phyloP scores from a whole-genome alignment of 2,888 invertebrate genomes.

The Dryobotodes eremita region DNA sequence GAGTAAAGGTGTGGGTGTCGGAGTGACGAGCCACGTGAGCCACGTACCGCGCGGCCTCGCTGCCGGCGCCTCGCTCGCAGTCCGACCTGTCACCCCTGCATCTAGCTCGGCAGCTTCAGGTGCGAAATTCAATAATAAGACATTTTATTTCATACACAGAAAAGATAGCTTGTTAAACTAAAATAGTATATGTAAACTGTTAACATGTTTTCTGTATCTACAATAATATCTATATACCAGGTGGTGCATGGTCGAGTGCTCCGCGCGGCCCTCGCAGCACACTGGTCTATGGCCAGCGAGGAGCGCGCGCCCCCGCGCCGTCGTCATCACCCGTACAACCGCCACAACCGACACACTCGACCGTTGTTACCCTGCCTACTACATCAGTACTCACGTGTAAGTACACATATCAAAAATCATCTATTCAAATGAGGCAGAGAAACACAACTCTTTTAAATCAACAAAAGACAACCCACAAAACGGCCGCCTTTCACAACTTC shows the following conservation, averaged over 20 bases:
- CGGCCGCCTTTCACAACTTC: neutral
- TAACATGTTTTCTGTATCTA: neutral
- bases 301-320: constrained; percentile 62
- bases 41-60: constrained; percentile 92
- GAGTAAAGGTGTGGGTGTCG: constrained; percentile 78
- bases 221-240: constrained; percentile 14
- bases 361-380: constrained; percentile 78
- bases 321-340: constrained; percentile 62
- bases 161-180: neutral
- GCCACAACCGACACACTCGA: constrained; percentile 71
- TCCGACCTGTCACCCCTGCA: constrained; percentile 92
- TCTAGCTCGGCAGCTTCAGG: constrained; percentile 73
- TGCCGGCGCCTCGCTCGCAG: constrained; percentile 94
- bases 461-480: neutral
- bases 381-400: constrained; percentile 83
- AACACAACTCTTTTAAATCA: neutral
- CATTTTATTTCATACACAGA: neutral
- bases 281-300: constrained; percentile 82
- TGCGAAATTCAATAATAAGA: neutral
- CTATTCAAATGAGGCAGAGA: neutral
- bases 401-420: constrained; percentile 36
- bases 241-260: constrained; percentile 76
- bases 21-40: constrained; percentile 85
- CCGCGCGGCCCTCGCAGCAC: constrained; percentile 79
- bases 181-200: neutral